phyloP scores from a whole-genome alignment of 2,888 invertebrate species.

The Parelbella ahira region DNA sequence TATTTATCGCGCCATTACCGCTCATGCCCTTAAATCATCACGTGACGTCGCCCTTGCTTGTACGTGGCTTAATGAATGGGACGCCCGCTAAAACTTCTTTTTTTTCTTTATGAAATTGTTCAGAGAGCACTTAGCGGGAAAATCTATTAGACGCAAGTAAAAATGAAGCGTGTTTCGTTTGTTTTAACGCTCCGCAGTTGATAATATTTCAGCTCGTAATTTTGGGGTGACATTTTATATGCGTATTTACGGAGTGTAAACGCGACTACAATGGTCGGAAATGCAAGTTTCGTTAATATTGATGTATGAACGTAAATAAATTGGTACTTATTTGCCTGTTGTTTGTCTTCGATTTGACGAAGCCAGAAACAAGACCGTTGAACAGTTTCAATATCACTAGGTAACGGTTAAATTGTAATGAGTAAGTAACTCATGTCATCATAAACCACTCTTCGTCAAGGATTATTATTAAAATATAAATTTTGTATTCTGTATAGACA shows the following conservation, averaged over 20 bases:
- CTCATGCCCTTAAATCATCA: constrained; percentile 76
- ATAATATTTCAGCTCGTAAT: constrained; percentile 15
- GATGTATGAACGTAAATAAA: too few relatives aligned
- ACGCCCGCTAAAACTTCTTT: constrained; percentile 53
- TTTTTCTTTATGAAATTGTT: constrained; percentile 69
- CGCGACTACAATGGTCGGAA: background rate
- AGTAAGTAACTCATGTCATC: too few relatives aligned
- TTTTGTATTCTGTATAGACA: too few relatives aligned
- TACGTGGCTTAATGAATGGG: constrained; percentile 74
- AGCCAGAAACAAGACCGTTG: too few relatives aligned
- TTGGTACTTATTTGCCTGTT: too few relatives aligned
- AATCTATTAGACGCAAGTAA: constrained; percentile 65
- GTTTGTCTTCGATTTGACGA: too few relatives aligned
- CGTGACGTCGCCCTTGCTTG: constrained; percentile 66
- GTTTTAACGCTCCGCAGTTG: constrained; percentile 28
- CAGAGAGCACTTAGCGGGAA: constrained; percentile 68
- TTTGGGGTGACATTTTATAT: constrained; percentile 15
- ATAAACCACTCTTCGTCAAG: too few relatives aligned
- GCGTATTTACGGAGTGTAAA: constrained; percentile 8
- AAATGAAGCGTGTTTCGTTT: constrained; percentile 38
- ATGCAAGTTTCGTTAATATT: background rate
- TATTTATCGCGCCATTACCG: constrained; percentile 80
- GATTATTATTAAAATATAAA: too few relatives aligned
- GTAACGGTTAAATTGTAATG: too few relatives aligned
- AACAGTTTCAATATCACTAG: too few relatives aligned